Evolutionary conservation across 2,113 vertebrate genomes (phyloP).

Genomic region (Xenopus laevis): DNA sequence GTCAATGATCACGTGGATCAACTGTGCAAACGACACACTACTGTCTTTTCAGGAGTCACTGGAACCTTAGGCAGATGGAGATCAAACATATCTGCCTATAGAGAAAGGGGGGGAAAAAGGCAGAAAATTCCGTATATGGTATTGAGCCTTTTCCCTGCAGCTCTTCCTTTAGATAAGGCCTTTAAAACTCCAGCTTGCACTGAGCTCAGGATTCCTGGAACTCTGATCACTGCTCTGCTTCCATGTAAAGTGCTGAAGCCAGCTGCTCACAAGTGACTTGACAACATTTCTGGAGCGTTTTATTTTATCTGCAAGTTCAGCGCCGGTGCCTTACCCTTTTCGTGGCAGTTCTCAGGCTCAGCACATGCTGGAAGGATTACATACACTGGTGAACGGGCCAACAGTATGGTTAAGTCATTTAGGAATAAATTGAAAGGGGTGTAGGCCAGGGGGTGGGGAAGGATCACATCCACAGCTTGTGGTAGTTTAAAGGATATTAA

Average conservation of each 20-base stretch:
- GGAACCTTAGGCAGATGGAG: neutral
- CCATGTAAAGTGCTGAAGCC: constrained; percentile 10
- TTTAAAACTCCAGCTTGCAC: neutral
- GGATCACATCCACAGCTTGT: too few relatives aligned
- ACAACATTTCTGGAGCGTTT: neutral
- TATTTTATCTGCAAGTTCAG: constrained; percentile 6
- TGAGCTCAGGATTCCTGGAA: constrained; percentile 7
- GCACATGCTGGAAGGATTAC: neutral
- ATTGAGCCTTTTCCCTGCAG: neutral
- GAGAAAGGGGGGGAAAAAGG: neutral
- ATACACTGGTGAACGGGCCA: too few relatives aligned
- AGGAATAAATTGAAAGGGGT: neutral
- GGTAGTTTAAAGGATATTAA: too few relatives aligned
- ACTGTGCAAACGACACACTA: too few relatives aligned
- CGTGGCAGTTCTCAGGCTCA: neutral
- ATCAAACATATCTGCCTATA: constrained; percentile 1
- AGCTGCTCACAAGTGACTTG: neutral
- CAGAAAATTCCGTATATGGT: neutral
- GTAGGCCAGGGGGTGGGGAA: neutral
- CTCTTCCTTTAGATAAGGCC: neutral
- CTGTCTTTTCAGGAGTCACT: neutral
- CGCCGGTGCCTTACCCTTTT: neutral
- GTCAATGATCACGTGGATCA: too few relatives aligned
- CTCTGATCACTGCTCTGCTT: neutral
- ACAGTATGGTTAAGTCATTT: neutral